A percentile compares a stretch with the other conserved stretches of the same genome.
These are phyloP conservation scores for Sorex maritimensis DNA, from an alignment of 2,797 vertebrate genomes.

Conservation along the genomic window DNA sequence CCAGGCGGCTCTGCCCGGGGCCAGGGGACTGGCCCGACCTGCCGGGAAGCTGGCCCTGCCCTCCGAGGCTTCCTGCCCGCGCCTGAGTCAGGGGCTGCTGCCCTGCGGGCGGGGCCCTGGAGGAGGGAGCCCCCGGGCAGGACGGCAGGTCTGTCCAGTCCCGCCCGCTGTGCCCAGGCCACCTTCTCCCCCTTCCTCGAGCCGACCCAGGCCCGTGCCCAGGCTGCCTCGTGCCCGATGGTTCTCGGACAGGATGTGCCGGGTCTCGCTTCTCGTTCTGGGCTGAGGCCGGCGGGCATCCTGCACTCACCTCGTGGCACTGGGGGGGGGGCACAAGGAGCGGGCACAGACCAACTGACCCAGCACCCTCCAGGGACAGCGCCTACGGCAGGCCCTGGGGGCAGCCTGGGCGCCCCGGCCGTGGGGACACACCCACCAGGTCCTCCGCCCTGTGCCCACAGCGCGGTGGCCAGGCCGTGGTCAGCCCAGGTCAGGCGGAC, in stretches of 20 bases:
- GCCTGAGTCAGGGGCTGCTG: slow-evolving; percentile 74
- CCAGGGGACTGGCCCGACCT: slow-evolving; percentile 80
- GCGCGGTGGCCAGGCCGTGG: background rate
- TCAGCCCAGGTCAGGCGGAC: slow-evolving; percentile 25
- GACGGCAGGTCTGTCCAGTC: background rate
- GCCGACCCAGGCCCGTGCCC: too few species aligned
- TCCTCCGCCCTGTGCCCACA: background rate
- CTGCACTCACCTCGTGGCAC: too few species aligned
- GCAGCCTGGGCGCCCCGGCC: background rate
- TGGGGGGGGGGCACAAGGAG: too few species aligned
- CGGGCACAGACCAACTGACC: too few species aligned
- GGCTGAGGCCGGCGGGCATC: too few species aligned
- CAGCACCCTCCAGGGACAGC: background rate
- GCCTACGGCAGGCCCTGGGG: background rate
- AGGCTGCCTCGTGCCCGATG: too few species aligned
- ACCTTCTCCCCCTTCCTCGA: background rate
- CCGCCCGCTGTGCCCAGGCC: background rate
- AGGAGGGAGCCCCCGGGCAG: background rate
- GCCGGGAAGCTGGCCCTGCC: slow-evolving; percentile 76
- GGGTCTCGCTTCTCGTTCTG: background rate
- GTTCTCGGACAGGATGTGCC: background rate
- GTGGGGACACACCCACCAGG: background rate
- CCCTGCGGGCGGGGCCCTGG: background rate
- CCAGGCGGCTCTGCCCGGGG: slow-evolving; percentile 56
- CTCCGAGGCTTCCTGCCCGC: slow-evolving; percentile 71